phyloP scores from a whole-genome alignment of 2,797 vertebrate genomes.

The Atherinosoma microstoma region DNA sequence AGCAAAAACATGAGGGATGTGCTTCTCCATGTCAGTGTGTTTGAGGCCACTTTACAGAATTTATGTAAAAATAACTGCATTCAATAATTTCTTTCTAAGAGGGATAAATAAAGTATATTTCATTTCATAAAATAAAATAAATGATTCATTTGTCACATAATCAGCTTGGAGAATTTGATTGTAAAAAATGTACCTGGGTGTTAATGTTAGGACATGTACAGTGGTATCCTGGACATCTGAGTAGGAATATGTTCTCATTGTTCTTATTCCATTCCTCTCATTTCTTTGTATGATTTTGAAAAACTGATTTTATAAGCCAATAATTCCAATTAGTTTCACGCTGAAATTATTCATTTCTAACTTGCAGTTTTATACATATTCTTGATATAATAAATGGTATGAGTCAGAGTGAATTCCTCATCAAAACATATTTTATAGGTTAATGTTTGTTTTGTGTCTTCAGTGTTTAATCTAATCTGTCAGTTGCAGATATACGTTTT shows the following conservation, averaged over 20 bases:
- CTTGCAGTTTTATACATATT: neutral
- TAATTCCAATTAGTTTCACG: neutral
- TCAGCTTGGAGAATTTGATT: constrained; percentile 1
- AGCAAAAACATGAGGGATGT: neutral
- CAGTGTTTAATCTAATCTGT: neutral
- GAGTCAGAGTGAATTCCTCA: neutral
- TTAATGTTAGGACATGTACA: neutral
- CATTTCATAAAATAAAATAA: neutral
- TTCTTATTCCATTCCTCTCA: neutral
- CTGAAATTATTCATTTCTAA: constrained; percentile 2
- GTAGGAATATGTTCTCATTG: neutral
- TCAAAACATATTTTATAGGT: neutral
- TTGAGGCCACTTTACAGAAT: constrained; percentile 16
- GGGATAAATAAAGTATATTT: too few relatives aligned
- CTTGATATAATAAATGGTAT: neutral
- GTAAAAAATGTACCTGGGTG: neutral
- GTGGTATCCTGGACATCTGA: neutral
- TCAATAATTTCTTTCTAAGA: too few relatives aligned
- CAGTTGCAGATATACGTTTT: neutral
- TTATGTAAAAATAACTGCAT: constrained; percentile 15
- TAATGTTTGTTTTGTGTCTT: neutral
- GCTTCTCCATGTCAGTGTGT: neutral
- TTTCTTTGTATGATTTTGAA: neutral
- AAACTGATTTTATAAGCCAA: neutral
- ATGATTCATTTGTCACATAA: constrained; percentile 6